Base-by-base conservation (phyloP, 2,797 vertebrate species). In the Austrolebias charrua region DNA sequence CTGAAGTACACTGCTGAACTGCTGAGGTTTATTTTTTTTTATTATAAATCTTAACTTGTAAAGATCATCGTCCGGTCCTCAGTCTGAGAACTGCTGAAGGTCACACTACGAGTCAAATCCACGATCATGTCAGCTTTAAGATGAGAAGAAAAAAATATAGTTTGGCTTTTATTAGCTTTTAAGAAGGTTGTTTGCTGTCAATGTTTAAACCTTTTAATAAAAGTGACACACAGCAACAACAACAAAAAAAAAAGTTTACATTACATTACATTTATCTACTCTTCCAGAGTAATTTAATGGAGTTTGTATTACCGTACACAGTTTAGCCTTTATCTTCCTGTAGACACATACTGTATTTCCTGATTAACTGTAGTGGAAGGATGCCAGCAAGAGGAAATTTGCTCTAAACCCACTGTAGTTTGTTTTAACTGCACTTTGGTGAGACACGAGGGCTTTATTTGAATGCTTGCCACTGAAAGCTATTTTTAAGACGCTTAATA, bases 1-100 rank as follows among this genome's bases (percentile, higher is more conserved):
- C 63, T 51, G 29, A 71, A 72, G 56, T 10, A 15, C 5, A 12
- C 70, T 65, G 46, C 48, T 66, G 42, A 80, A 75, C 31, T 69
- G 76, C 81, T 80, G 69, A 84, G 58, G 69, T 65, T 19, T 33
- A 6, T 33, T 6, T 33, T 33, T 33, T 6, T 3, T 6, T 33
- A 33, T 33, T 33, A 33, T 6, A 33, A 33, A 3, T 66, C 58
- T 40, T 4, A 35, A 66, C 31, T 55, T 61, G 33, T 15, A 6
- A 54, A 75, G 64, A 47, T 69, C 79, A 38, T 24, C 69, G 57
- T 66, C 58, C 14, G 52, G 66, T 69, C 24, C 24, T 24, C 24
- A 24, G 24, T 24, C 24, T 3, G 24, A 24, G 24, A 3, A 24
- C 49, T 50, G 53, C 48, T 44, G 33, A 66, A 63, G 9, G 20